Conservation (phyloP, 2,797 vertebrate species). For the Loris lydekkerianus region DNA sequence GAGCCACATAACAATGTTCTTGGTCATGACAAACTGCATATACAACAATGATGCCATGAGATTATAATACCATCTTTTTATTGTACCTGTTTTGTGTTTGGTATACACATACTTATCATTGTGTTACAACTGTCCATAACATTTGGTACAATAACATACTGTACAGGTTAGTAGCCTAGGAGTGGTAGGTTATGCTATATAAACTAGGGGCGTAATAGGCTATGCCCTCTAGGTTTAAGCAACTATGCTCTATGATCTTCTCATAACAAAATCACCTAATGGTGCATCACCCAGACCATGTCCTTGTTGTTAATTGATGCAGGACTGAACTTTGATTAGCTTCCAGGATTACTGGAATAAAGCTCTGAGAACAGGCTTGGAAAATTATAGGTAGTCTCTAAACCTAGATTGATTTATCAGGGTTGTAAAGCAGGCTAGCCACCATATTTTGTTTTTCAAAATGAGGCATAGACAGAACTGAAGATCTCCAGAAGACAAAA, state of each 20-base stretch:
- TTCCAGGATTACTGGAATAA: not conserved
- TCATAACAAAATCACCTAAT: not conserved
- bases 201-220: not conserved
- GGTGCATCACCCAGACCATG: not conserved
- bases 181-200: not conserved
- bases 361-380: not conserved
- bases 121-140: not conserved
- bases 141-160: not conserved
- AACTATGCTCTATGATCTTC: not conserved
- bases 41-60: not conserved
- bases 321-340: constrained; percentile 12
- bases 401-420: not conserved
- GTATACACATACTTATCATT: not conserved
- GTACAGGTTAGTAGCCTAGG: not conserved
- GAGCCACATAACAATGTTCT: not conserved
- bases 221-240: not conserved
- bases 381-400: not conserved
- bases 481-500: constrained; percentile 20
- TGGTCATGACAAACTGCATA: not conserved
- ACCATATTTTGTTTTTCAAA: constrained; percentile 14
- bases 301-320: not conserved
- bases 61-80: not conserved
- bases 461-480: not conserved
- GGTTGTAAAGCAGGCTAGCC: not conserved
- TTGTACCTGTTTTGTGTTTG: not conserved